Percentiles rank a stretch among this genome's conserved stretches.
Conservation (phyloP, 2,113 vertebrate species). For the Thalassarche chlororhynchos region DNA sequence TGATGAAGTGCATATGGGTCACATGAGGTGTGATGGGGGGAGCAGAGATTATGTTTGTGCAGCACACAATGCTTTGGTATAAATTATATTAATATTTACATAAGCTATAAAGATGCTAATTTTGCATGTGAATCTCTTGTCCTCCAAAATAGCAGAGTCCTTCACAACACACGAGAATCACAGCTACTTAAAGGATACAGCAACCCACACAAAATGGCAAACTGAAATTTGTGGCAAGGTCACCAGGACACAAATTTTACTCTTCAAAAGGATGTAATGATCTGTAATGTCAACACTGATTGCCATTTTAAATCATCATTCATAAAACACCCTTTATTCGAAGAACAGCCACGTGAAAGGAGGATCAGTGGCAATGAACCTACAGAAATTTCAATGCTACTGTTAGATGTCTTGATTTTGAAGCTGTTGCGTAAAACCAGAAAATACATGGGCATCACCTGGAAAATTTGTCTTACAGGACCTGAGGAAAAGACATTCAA, state of each 20-base stretch:
- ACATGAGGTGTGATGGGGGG: neutral
- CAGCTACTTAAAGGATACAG: neutral
- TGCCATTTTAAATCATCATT: neutral
- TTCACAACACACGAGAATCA: neutral
- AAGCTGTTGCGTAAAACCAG: neutral
- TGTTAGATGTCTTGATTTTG: neutral
- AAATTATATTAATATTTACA: neutral
- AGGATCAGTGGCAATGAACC: neutral
- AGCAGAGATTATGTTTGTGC: neutral
- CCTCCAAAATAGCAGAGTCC: neutral
- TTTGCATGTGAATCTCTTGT: neutral
- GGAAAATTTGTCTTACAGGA: neutral
- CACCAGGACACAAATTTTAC: neutral
- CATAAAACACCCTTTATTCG: neutral
- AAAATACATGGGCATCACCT: neutral
- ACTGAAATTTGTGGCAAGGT: neutral
- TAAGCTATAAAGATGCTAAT: neutral
- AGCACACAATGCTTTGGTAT: neutral
- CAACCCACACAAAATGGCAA: neutral
- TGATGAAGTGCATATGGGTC: neutral
- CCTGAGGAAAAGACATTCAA: neutral
- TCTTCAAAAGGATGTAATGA: neutral
- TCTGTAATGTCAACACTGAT: neutral
- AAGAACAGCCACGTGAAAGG: neutral
- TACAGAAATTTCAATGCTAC: neutral